These are phyloP conservation scores for Sesia apiformis DNA, from an alignment of 2,888 invertebrate genomes.

Conservation along the genomic window DNA sequence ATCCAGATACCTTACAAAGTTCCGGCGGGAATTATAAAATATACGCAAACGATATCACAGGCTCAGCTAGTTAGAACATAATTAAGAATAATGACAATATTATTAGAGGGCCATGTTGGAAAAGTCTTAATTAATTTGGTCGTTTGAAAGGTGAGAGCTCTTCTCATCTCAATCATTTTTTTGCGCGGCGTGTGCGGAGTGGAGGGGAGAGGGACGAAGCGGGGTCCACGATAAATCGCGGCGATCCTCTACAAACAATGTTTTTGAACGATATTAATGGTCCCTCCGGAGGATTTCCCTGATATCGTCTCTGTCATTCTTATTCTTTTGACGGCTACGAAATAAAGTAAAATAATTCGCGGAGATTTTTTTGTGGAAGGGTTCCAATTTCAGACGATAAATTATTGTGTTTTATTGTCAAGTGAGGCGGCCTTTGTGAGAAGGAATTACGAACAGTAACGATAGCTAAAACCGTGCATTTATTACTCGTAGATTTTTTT, in stretches of 20 bases:
- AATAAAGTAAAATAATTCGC: constrained; percentile 27
- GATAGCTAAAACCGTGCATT: too few species aligned
- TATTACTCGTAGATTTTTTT: too few species aligned
- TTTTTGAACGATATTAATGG: constrained; percentile 64
- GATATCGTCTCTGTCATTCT: constrained; percentile 50
- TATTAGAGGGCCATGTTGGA: not conserved
- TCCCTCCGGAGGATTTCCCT: constrained; percentile 23
- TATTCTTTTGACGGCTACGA: constrained; percentile 41
- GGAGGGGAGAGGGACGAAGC: not conserved
- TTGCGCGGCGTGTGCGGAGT: not conserved
- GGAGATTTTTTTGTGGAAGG: constrained; percentile 16
- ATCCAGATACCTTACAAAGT: too few species aligned
- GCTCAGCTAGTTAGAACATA: too few species aligned
- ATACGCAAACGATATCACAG: too few species aligned
- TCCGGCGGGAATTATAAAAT: too few species aligned
- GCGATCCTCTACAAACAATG: constrained; percentile 60
- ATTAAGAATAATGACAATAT: not conserved
- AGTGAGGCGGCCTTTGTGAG: too few species aligned
- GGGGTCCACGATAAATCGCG: constrained; percentile 44
- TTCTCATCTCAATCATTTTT: not conserved
- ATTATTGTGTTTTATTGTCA: constrained; percentile 1
- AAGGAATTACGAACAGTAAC: too few species aligned
- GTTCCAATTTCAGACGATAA: constrained; percentile 1
- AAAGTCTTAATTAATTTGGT: not conserved
- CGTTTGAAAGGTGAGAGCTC: not conserved